Percentiles rank a stretch among this genome's conserved stretches.
These are phyloP conservation scores for Nephrotoma guestfalica DNA, from an alignment of 2,888 invertebrate genomes.

Conservation along the genomic window DNA sequence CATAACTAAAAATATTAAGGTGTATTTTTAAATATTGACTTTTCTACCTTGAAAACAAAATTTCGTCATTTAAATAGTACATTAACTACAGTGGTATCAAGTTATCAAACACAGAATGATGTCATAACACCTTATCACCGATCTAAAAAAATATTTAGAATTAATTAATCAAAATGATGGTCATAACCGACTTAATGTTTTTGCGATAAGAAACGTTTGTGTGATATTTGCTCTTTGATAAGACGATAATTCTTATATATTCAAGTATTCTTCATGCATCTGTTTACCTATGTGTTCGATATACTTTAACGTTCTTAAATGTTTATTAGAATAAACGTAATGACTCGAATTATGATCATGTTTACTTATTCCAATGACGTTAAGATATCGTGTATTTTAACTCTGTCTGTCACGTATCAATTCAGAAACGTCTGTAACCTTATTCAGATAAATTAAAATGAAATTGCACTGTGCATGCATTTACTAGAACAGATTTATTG, in stretches of 20 bases:
- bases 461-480: background rate
- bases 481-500: background rate
- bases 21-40: background rate
- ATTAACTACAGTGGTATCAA: background rate
- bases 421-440: background rate
- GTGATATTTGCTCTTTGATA: background rate
- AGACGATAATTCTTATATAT: background rate
- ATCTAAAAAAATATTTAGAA: background rate
- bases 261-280: background rate
- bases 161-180: background rate
- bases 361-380: background rate
- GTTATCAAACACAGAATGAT: background rate
- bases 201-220: background rate
- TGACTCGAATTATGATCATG: background rate
- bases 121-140: background rate
- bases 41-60: background rate
- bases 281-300: background rate
- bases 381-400: background rate
- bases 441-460: background rate
- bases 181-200: background rate
- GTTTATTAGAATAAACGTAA: background rate
- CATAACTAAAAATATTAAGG: background rate
- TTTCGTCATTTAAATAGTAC: background rate
- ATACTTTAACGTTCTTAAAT: background rate
- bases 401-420: background rate